Evolutionary conservation across 1,140 invertebrate species (phyloP).

Genomic region (Sesamia nonagrioides): DNA sequence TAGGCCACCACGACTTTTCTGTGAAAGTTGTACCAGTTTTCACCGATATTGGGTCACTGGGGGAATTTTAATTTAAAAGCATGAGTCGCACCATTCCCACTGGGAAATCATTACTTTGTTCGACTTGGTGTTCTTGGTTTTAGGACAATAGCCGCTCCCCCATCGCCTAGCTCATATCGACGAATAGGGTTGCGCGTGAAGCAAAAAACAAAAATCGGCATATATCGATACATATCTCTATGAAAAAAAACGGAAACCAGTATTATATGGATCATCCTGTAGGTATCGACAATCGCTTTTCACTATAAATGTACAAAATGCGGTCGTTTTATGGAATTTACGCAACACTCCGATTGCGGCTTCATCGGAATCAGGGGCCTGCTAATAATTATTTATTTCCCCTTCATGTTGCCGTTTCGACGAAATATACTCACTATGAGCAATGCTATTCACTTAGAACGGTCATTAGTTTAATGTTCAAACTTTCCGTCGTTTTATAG

Average conservation of each 20-base stretch:
- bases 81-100: too few species aligned
- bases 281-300: too few species aligned
- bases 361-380: conserved; percentile 24
- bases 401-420: conserved; percentile 15
- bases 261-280: too few species aligned
- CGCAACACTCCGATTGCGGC: conserved; percentile 19
- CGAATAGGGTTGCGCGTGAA: too few species aligned
- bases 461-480: not conserved
- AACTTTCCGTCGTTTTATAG: not conserved
- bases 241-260: too few species aligned
- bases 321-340: conserved; percentile 41
- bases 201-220: too few species aligned
- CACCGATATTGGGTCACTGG: not conserved
- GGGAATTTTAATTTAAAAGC: not conserved
- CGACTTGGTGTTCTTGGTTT: too few species aligned
- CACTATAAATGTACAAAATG: conserved; percentile 42
- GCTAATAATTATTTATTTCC: not conserved
- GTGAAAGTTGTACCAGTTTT: not conserved
- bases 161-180: too few species aligned
- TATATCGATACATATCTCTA: too few species aligned
- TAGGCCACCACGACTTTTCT: too few species aligned
- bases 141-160: too few species aligned
- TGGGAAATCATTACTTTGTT: too few species aligned
- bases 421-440: not conserved
- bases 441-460: not conserved